Conservation (phyloP, 2,888 invertebrate genomes). For the Julus scanicus region DNA sequence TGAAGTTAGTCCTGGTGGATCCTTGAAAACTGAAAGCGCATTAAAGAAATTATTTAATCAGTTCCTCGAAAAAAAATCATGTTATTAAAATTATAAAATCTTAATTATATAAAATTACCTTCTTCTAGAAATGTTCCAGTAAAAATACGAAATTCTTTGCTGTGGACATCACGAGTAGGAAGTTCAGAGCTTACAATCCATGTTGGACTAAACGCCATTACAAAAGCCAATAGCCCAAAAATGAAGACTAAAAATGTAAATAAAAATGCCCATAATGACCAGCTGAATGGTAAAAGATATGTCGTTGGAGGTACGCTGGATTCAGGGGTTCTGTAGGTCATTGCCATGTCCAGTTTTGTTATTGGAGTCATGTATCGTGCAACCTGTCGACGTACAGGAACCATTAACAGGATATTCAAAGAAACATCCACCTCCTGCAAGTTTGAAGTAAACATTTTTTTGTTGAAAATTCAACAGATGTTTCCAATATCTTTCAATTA, state of each 20-base stretch:
- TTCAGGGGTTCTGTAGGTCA: constrained; percentile 31
- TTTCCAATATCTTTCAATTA: not conserved
- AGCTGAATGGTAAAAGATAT: constrained; percentile 46
- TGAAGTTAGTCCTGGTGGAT: constrained; percentile 32
- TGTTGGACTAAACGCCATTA: constrained; percentile 17
- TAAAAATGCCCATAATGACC: constrained; percentile 7
- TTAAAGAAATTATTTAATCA: not conserved
- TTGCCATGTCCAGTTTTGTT: constrained; percentile 16
- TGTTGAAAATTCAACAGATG: not conserved
- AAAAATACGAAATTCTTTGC: not conserved
- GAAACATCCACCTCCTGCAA: constrained; percentile 50
- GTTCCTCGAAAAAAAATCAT: not conserved
- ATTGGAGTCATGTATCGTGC: not conserved
- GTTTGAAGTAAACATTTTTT: constrained; percentile 4
- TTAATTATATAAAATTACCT: constrained; percentile 15
- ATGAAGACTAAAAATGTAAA: not conserved
- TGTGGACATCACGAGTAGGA: not conserved
- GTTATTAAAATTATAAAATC: not conserved
- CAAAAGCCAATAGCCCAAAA: not conserved
- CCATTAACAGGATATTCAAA: constrained; percentile 42
- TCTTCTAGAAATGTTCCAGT: constrained; percentile 46
- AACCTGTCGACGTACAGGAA: constrained; percentile 2
- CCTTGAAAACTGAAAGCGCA: constrained; percentile 4
- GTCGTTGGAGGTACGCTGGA: constrained; percentile 49
- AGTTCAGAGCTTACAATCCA: not conserved